Evolutionary conservation across 2,888 invertebrate species (phyloP).

Genomic region (Mimachlamys varia): DNA sequence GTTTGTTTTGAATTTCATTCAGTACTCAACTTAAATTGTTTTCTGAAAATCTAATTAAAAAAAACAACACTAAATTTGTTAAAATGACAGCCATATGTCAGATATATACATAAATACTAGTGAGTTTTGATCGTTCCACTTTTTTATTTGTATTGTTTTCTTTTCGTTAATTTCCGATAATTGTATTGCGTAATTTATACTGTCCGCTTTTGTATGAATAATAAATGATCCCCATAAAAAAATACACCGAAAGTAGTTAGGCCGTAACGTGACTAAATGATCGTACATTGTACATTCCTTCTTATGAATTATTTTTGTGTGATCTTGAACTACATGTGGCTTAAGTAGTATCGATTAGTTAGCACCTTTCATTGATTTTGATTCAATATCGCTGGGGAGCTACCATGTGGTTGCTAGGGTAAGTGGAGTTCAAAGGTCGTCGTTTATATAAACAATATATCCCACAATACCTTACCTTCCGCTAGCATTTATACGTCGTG

Average conservation of each 20-base stretch:
- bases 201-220: not conserved
- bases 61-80: no score
- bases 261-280: not conserved
- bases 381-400: not conserved
- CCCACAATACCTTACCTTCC: conserved; percentile 29
- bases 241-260: not conserved
- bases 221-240: conserved; percentile 7
- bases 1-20: no score
- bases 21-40: no score
- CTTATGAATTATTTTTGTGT: not conserved
- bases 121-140: no score
- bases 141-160: not conserved
- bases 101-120: no score
- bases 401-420: conserved; percentile 28
- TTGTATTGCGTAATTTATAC: not conserved
- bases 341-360: not conserved
- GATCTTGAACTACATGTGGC: not conserved
- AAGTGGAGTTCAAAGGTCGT: conserved; percentile 21
- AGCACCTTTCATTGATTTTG: conserved; percentile 3
- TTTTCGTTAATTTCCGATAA: not conserved
- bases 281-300: not conserved
- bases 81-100: no score
- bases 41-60: no score
- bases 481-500: conserved; percentile 7
- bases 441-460: conserved; percentile 36